Evolutionary conservation across 2,113 vertebrate species (phyloP), one percentile per base, ranked within the genome.

Genomic region (Prietella phreatophila): DNA sequence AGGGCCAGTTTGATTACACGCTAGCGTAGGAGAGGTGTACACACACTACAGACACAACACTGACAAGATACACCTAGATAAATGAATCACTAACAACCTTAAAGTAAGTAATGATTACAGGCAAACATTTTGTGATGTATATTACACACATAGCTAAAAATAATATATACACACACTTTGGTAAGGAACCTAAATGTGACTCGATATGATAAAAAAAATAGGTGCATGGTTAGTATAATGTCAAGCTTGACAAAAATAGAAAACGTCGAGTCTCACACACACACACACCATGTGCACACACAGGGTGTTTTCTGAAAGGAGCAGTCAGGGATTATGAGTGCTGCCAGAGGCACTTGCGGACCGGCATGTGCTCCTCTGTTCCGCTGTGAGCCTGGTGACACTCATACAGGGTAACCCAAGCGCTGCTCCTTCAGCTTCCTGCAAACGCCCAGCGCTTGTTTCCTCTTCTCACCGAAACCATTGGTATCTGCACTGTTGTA

Each of bases 1-100:
- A 97, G 93, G 96, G 95, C 78, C 95, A 96, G 89, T 97, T 96
- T 87, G 96, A 96, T 79, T 95, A 94, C 87, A 92, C 92, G 5
- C 88, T 96, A 60, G 94, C 95, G 42, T 96, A 91, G 94, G 83
- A n/a, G 14, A 22, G 53, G 15, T 22, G 33, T 50, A 27, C 50
- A 39, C 80, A 56, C 25, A 30, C 65, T 47, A 53, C 50, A 55
- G 25, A 76, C 82, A 73, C 47, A 82, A 39, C 63, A 33, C 8
- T 60, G 15, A 67, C 33, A 14, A 63, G 58, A 39, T 50, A n/a
- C 30, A 47, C 15, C 15, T 83, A 65, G 15, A 33, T 47, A 80
- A 61, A 61, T 56, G 33, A 19, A 75, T 25, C 65, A 67, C 80
- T 83, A n/a, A 58, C 15, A 73, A 65, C 7, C 67, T 78, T 27